Percentiles rank a stretch among this genome's conserved stretches.
phyloP scores from a whole-genome alignment of 2,888 invertebrate species.

The Julus scanicus region DNA sequence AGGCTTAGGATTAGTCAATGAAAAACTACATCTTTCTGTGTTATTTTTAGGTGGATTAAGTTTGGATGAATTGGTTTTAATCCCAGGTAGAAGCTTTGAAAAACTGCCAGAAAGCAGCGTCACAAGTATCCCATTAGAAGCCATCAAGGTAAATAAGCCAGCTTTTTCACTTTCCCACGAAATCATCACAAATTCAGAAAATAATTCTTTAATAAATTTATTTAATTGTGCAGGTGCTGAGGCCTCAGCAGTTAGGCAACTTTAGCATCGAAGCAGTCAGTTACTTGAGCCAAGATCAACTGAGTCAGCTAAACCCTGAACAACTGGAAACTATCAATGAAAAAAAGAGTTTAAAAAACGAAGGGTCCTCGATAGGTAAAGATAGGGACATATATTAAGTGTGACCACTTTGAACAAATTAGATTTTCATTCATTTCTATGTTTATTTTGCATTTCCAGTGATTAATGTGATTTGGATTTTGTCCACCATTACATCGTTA shows the following conservation, averaged over 20 bases:
- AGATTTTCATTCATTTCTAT: background rate
- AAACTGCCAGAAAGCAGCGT: background rate
- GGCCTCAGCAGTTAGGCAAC: slow-evolving; percentile 47
- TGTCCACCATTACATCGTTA: background rate
- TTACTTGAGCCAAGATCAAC: slow-evolving; percentile 46
- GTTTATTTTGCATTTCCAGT: background rate
- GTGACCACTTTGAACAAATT: no score
- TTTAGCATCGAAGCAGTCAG: slow-evolving; percentile 44
- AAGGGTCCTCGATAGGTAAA: slow-evolving; percentile 38
- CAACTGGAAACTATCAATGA: slow-evolving; percentile 40
- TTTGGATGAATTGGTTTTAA: slow-evolving; percentile 27
- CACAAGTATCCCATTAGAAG: background rate
- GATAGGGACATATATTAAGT: background rate
- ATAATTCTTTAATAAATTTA: background rate
- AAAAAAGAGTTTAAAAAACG: slow-evolving; percentile 40
- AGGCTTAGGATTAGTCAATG: background rate
- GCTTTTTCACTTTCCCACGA: background rate
- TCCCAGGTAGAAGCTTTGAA: slow-evolving; percentile 48
- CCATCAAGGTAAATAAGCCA: background rate
- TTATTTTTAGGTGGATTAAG: slow-evolving; percentile 30
- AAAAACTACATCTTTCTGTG: background rate
- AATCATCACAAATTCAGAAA: no score
- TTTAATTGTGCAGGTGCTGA: slow-evolving; percentile 40
- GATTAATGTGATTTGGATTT: background rate
- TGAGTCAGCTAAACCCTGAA: slow-evolving; percentile 8